Percentiles rank a stretch among this genome's conserved stretches.
phyloP scores from a whole-genome alignment of 2,113 vertebrate species.

The Ptyas mucosa region DNA sequence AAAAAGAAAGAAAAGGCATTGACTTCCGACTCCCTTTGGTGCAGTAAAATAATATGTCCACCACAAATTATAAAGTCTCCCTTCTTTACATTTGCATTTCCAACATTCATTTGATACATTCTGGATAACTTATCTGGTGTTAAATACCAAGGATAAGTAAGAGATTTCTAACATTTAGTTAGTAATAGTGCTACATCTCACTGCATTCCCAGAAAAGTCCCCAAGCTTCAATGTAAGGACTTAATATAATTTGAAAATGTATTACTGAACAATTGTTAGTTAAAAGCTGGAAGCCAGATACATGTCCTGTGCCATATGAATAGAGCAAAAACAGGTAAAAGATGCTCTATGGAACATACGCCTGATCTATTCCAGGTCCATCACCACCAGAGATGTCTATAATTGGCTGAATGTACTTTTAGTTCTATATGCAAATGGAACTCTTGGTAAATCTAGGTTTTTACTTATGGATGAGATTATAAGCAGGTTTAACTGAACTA shows the following conservation, averaged over 20 bases:
- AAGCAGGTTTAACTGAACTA: neutral
- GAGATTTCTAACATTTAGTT: slow-evolving; percentile 30
- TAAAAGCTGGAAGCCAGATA: slow-evolving; percentile 29
- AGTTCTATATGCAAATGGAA: neutral
- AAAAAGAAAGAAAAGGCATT: too few relatives aligned
- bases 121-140: too few relatives aligned
- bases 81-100: too few relatives aligned
- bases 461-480: neutral
- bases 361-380: neutral
- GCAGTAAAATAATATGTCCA: too few relatives aligned
- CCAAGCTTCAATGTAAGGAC: neutral
- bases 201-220: slow-evolving; percentile 18
- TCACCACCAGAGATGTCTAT: neutral
- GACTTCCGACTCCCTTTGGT: too few relatives aligned
- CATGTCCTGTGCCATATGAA: neutral
- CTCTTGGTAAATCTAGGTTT: neutral
- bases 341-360: neutral
- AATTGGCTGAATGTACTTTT: neutral
- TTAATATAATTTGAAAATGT: neutral
- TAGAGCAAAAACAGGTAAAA: neutral
- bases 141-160: neutral
- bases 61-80: too few relatives aligned
- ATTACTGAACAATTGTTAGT: slow-evolving; percentile 2
- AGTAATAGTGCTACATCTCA: slow-evolving; percentile 39
- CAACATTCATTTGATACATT: too few relatives aligned